phyloP scores from a whole-genome alignment of 2,113 vertebrate species.

The Plestiodon gilberti region DNA sequence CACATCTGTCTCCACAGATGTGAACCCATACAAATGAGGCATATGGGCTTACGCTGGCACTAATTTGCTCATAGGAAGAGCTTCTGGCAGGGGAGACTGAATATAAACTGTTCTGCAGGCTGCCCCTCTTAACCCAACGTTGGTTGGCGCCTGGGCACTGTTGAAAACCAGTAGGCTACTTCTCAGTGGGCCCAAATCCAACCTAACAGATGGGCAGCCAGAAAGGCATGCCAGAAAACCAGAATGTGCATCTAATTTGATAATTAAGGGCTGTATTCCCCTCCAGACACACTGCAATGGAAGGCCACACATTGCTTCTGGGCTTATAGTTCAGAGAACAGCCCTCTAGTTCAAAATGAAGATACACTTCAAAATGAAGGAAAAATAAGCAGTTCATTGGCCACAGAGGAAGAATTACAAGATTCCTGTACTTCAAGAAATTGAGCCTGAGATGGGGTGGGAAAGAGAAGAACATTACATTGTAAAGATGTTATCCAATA shows the following conservation, averaged over 20 bases:
- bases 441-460: background rate
- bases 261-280: constrained; percentile 35
- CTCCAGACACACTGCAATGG: constrained; percentile 33
- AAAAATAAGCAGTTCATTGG: background rate
- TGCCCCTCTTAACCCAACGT: constrained; percentile 40
- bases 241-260: constrained; percentile 44
- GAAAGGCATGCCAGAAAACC: constrained; percentile 30
- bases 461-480: background rate
- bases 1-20: constrained; percentile 36
- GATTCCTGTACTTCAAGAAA: constrained; percentile 14
- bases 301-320: constrained; percentile 5
- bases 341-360: background rate
- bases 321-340: constrained; percentile 9
- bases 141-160: constrained; percentile 11
- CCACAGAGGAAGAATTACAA: constrained; percentile 8
- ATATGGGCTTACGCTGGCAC: constrained; percentile 35
- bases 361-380: background rate
- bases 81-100: background rate
- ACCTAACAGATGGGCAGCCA: constrained; percentile 28
- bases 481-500: background rate
- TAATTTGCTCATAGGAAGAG: constrained; percentile 15
- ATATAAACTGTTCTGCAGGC: constrained; percentile 34
- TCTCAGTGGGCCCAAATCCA: constrained; percentile 33
- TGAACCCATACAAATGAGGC: constrained; percentile 31
- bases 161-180: constrained; percentile 25